Percentiles rank a stretch among this genome's conserved stretches.
Evolutionary conservation across 1,140 invertebrate genomes (phyloP).

Genomic region (Drosophila lacteicornis): DNA sequence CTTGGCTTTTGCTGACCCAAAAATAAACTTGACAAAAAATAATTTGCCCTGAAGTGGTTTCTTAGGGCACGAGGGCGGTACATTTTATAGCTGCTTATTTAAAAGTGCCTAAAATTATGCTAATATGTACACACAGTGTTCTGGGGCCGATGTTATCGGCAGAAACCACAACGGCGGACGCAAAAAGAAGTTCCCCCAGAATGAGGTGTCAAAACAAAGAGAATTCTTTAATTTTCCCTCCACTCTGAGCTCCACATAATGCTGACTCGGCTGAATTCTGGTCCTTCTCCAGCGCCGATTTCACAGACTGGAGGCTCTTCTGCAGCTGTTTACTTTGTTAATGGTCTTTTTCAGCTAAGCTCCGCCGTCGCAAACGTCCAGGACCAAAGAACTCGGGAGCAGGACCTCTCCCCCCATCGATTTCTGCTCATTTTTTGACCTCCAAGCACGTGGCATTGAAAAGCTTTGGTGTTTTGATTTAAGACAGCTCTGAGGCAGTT

Average conservation of each 20-base stretch:
- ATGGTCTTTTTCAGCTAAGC: constrained; percentile 81
- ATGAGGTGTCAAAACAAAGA: constrained; percentile 74
- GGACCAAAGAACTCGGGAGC: constrained; percentile 3
- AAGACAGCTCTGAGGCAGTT: constrained; percentile 40
- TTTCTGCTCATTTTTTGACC: constrained; percentile 75
- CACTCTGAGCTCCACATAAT: constrained; percentile 21
- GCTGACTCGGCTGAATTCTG: constrained; percentile 66
- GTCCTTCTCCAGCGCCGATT: constrained; percentile 36
- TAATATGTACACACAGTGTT: constrained; percentile 29
- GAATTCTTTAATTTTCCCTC: constrained; percentile 56
- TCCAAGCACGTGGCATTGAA: constrained; percentile 65
- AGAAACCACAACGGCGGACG: not conserved
- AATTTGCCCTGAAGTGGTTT: constrained; percentile 5
- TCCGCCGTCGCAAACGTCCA: constrained; percentile 58
- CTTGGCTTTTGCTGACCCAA: constrained; percentile 20
- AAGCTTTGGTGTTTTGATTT: constrained; percentile 71
- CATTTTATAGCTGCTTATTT: constrained; percentile 36
- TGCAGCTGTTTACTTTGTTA: constrained; percentile 82
- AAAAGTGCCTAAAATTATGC: constrained; percentile 49
- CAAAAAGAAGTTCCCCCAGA: constrained; percentile 11
- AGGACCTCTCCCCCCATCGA: constrained; percentile 47
- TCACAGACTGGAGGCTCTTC: constrained; percentile 51
- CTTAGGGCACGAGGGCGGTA: constrained; percentile 1
- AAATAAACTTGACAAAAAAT: constrained; percentile 10
- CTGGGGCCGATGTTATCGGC: constrained; percentile 27